A percentile compares a stretch with the other conserved stretches of the same genome.
Evolutionary conservation across 2,113 vertebrate species (phyloP).

Genomic region (Vulpes ferrilata): DNA sequence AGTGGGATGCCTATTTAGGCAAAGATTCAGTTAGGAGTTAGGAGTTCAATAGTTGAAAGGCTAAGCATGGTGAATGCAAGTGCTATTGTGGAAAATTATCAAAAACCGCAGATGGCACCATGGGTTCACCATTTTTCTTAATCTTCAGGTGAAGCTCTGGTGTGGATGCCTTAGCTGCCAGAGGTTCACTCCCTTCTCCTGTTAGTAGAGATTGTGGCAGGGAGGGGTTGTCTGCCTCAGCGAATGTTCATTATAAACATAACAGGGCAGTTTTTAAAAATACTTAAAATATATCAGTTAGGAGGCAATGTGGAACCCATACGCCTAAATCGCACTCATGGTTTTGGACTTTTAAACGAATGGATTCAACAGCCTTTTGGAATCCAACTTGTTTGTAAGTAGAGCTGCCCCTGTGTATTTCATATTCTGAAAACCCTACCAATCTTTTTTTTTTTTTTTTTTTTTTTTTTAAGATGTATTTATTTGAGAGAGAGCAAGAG

Average conservation of each 20-base stretch:
- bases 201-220: conserved; percentile 66
- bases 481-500: neutral
- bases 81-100: conserved; percentile 51
- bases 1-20: neutral
- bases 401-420: neutral
- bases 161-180: neutral
- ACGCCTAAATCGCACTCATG: neutral
- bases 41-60: neutral
- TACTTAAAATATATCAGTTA: neutral
- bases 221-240: conserved; percentile 12
- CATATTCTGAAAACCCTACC: conserved; percentile 29
- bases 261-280: neutral
- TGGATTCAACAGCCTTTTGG: conserved; percentile 58
- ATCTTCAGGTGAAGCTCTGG: conserved; percentile 32
- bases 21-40: conserved; percentile 28
- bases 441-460: conserved; percentile 26
- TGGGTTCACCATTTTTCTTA: neutral
- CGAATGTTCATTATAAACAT: conserved; percentile 4
- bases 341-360: conserved; percentile 10
- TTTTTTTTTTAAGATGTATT: neutral
- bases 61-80: neutral
- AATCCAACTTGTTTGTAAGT: conserved; percentile 29
- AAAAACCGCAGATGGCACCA: neutral
- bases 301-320: neutral
- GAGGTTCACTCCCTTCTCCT: conserved; percentile 62